Conservation (phyloP, 2,888 invertebrate genomes). For the Heteromyza rotundicornis region DNA sequence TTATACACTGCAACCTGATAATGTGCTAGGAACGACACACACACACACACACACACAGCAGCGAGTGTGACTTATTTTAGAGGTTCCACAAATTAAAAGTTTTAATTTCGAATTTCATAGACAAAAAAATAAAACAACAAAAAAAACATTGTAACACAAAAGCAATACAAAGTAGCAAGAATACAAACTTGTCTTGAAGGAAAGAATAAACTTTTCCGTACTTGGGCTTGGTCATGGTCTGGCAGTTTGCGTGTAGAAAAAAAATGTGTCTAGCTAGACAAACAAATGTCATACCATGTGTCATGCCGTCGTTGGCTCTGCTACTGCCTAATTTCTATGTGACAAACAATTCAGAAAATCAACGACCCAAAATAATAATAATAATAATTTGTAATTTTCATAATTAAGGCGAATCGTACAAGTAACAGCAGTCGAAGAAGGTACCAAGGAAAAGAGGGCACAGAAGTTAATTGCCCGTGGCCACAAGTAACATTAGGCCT, state of each 20-base stretch:
- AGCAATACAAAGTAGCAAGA: too few relatives aligned
- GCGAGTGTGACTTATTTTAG: too few relatives aligned
- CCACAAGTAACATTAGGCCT: neutral
- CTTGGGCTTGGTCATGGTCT: neutral
- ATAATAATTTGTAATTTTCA: neutral
- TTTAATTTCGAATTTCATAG: too few relatives aligned
- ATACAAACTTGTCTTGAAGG: too few relatives aligned
- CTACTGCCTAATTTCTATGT: neutral
- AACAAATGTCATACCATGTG: constrained; percentile 15
- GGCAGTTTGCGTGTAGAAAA: constrained; percentile 7
- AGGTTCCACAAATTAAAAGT: too few relatives aligned
- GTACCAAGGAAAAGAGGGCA: neutral
- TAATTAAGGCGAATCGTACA: neutral
- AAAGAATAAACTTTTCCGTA: too few relatives aligned
- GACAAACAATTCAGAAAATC: neutral
- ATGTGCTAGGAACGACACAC: too few relatives aligned
- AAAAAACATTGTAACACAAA: too few relatives aligned
- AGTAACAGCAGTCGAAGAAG: neutral
- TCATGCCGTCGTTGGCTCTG: neutral
- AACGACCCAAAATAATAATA: neutral
- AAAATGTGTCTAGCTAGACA: too few relatives aligned
- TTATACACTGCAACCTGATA: neutral
- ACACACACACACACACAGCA: too few relatives aligned
- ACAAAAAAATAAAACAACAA: too few relatives aligned
- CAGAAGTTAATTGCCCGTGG: neutral